Evolutionary conservation across 2,888 invertebrate genomes (phyloP), one percentile per base, ranked within the genome.

Genomic region (Cryptocheilus praepositus): DNA sequence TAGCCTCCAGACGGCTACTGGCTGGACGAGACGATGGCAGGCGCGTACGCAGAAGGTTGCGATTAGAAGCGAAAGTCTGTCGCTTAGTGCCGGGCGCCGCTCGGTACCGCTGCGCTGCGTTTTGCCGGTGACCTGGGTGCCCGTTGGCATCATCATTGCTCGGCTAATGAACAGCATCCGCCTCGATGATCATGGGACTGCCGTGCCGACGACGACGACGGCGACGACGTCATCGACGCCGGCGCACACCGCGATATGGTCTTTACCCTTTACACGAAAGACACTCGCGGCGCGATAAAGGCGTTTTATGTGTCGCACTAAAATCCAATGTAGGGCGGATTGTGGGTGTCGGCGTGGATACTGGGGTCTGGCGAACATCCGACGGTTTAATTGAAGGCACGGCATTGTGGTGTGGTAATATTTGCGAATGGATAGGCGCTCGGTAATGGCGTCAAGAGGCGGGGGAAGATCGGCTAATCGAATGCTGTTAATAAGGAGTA

Each of bases 81-180:
- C 53, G 64, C 61, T 71, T 57, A 65, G 75, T 73, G 74, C 65
- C 73, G 73, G 72, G 65, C 76, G 67, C 68, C 71, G 66, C 62
- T 67, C 69, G 71, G 70, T 71, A 70, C 68, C 71, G 68, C 57
- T 69, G 68, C 69, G 74, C 56, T 69, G 62, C 76, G 76, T 77
- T 74, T 70, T 64, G 71, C 16, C 16, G 70, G 71, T 78, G 81
- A 83, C 79, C 81, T 74, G 83, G 70, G 70, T 74, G 74, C 76
- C 76, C 77, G 75, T 77, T 77, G 73, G 79, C 79, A 80, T 82
- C 81, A 79, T 81, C 77, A 79, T 81, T 83, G 75, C 61, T 46
- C 74, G 61, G 67, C 73, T 84, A 83, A 85, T 85, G 73, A 78
- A 70, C 71, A 67, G 77, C 77, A 85, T 85, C 85, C 85, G 85